These are phyloP conservation scores for Encarsia formosa DNA, from an alignment of 2,888 invertebrate species.

Conservation along the genomic window DNA sequence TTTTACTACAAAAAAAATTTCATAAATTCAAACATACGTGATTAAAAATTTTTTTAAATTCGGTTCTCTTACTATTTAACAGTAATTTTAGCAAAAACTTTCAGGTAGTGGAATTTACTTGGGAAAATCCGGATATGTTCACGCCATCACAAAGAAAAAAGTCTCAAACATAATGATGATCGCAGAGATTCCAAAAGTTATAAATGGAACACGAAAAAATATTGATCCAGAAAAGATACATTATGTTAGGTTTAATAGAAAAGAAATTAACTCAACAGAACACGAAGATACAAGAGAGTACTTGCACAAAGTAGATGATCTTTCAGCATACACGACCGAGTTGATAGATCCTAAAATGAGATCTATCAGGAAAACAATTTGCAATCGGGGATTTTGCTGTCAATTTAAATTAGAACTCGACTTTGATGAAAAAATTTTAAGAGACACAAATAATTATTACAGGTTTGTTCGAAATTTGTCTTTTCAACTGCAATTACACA, in stretches of 20 bases:
- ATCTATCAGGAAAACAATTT: conserved; percentile 27
- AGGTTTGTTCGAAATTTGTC: conserved; percentile 25
- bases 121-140: conserved; percentile 13
- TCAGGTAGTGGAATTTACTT: conserved; percentile 56
- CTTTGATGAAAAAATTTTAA: conserved; percentile 18
- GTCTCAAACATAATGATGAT: conserved; percentile 22
- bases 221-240: background rate
- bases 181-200: conserved; percentile 29
- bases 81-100: too few species aligned
- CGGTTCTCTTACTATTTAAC: too few species aligned
- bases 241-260: background rate
- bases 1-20: background rate
- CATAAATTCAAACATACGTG: too few species aligned
- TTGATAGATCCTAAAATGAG: conserved; percentile 25
- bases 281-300: background rate
- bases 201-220: conserved; percentile 13
- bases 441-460: conserved; percentile 29
- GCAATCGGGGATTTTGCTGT: conserved; percentile 35
- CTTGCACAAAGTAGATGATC: conserved; percentile 17
- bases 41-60: too few species aligned
- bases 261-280: conserved; percentile 9
- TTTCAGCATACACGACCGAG: conserved; percentile 29
- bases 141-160: background rate
- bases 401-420: conserved; percentile 29
- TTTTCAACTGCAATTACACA: background rate